Evolutionary conservation across 2,888 invertebrate genomes (phyloP), one percentile per base, ranked within the genome.

Genomic region (Brachylomia viminalis): DNA sequence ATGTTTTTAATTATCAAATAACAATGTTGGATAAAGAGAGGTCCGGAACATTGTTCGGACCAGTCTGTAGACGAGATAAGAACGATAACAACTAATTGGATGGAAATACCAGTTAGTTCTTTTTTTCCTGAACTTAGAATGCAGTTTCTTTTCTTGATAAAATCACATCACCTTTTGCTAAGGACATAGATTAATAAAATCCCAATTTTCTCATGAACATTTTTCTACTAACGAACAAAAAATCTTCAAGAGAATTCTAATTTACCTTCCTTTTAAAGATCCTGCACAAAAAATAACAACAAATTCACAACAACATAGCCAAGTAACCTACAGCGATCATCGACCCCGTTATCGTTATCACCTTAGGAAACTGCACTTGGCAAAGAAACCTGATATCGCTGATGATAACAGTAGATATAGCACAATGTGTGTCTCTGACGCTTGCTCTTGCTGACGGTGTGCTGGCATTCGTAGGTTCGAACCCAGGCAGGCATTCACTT

Each of bases 341-440:
- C 89, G 92, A 93, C 92, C 93, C 84, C 73, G 77, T 87, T 92
- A 92, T 91, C 92, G 70, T 90, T 92, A 92, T 93, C 91, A 82
- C 65, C 77, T 84, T 81, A 85, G 85, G 87, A 88, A 87, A 89
- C 83, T 86, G 92, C 91, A 89, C 93, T 93, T 93, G 93, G 91
- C 92, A 92, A 91, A 93, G 92, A 92, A 90, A 91, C 78, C 52
- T 77, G 70, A 73, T 83, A 83, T 68, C 56, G 38, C 52, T 81
- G 85, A 82, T 81, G 85, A 82, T 83, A 85, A 83, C 74, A 78
- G 52, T 20, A 80, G 77, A 86, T 80, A 77, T 49, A 64, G 61
- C 78, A 78, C 79, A 83, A 79, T 73, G 62, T 67, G 69, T 71
- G 49, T 75, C 58, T 68, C 58, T 68, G 68, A 20, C 27, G 38